These are phyloP conservation scores for Limnephilus rhombicus DNA, from an alignment of 2,888 invertebrate genomes.

Conservation along the genomic window DNA sequence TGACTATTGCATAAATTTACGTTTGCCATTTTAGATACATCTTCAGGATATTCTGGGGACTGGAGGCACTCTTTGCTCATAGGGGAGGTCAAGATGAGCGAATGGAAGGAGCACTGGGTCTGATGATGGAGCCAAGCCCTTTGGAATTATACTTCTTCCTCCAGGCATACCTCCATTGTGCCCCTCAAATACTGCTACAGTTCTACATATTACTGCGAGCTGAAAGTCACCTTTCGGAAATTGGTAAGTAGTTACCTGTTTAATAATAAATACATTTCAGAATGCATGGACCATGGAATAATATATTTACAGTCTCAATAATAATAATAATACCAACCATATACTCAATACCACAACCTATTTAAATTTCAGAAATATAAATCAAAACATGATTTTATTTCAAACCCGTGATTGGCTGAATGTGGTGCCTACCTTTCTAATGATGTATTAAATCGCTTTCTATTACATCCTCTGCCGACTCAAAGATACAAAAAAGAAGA, in stretches of 20 bases:
- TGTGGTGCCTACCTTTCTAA: neutral
- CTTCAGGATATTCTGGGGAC: conserved; percentile 86
- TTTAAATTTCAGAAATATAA: neutral
- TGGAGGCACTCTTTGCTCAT: conserved; percentile 82
- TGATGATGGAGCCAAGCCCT: conserved; percentile 81
- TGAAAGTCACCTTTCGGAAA: conserved; percentile 79
- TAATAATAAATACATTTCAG: neutral
- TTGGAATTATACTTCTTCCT: conserved; percentile 87
- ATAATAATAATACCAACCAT: neutral
- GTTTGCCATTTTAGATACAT: conserved; percentile 78
- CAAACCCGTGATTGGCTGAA: too few species aligned
- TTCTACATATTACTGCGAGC: conserved; percentile 81
- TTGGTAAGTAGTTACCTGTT: conserved; percentile 75
- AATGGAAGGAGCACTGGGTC: conserved; percentile 78
- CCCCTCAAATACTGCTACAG: conserved; percentile 84
- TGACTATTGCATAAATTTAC: neutral
- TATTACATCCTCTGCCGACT: too few species aligned
- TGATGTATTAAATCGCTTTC: too few species aligned
- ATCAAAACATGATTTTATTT: neutral
- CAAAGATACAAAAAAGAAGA: too few species aligned
- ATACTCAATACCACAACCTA: neutral
- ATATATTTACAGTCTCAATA: neutral
- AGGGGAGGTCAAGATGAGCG: conserved; percentile 77
- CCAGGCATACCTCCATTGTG: conserved; percentile 87
- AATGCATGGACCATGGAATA: neutral